Base-by-base conservation (phyloP, 2,888 invertebrate species). In the Margaritifera margaritifera region DNA sequence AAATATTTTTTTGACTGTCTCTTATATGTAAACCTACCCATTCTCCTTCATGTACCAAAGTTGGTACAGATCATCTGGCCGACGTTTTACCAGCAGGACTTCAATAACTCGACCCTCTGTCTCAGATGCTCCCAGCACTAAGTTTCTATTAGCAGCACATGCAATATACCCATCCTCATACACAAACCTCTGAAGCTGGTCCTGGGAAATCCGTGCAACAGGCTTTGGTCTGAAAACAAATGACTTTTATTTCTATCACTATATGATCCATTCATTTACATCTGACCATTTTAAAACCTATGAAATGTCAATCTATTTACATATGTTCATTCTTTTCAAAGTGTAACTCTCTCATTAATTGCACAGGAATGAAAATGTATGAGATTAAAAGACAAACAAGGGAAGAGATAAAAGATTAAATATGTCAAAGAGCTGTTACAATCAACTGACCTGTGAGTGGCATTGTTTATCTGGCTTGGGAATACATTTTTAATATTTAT, bases 91-190 rank as follows among this genome's bases (percentile, higher is more conserved):
- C 52, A 89, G 79, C 53, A 86, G 71, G 27, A 89, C 87, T 65
- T 87, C 86, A 6, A 78, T 78, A 11, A 80, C 75, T n/a, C 85
- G 73, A 20, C 87, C 84, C 60, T 89, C 88, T 1, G 79, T 77
- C 60, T 87, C 86, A 4, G 77, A 68, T 19, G 87, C 79, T 5
- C 87, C 86, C 50, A 89, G 81, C 0, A 89, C 89, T n/a, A 89
- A 77, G 63, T 81, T 79, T 20, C 73, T 71, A 69, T 88, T 85
- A 51, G 74, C 67, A 4, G 70, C 69, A 66, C 84, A 80, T 0
- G 83, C 81, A 52, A 89, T 86, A 77, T 81, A 88, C 50, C 88
- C 88, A 68, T 88, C 87, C 58, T 86, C 85, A 74, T 77, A 88
- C 20, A 78, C 75, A 78, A 89, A 89, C 71, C 81, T 79, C 81